Evolutionary conservation across 2,797 vertebrate genomes (phyloP), one percentile per base, ranked within the genome.

Genomic region (Miichthys miiuy): DNA sequence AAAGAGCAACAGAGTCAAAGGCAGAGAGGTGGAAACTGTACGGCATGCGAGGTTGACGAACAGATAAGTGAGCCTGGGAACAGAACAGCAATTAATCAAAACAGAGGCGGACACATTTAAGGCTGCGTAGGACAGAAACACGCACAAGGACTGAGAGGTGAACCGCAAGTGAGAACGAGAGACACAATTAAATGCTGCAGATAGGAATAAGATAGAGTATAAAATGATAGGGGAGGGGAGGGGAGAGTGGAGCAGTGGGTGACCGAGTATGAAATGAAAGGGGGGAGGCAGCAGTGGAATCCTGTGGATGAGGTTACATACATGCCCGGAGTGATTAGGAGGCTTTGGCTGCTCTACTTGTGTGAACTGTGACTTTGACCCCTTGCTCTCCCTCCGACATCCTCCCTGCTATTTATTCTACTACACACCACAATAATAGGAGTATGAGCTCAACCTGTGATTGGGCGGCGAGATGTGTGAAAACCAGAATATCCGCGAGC

Each of bases 251-350:
- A 82, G 58, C 9, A 5, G 54, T 38, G 64, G 75, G 55, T 64
- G 64, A 64, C 41, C 16, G 55, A 65, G 79, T 64, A 74, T 67
- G 75, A 69, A 77, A 30, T 58, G 64, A 70, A 57, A n/a, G 48
- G 64, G 34, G 52, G 38, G 41, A 42, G 78, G 67, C 55, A 51
- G 48, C 76, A 68, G 74, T 65, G 87, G 89, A 93, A 93, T 93
- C 78, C 81, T 79, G 84, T 68, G 90, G 92, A 91, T 93, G 92
- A 87, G 80, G 91, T 92, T 94, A 92, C 93, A 92, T 41, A 90
- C 88, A 91, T 92, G 81, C 90, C 58, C 76, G 7, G 86, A 89
- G 91, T 83, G 93, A 94, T 93, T 92, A 92, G 90, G 65, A 87
- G 90, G 91, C 87, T 92, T 92, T 85, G 89, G 88, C 88, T 82